Conservation (phyloP, 1,140 invertebrate species). For the Tachypleus tridentatus region DNA sequence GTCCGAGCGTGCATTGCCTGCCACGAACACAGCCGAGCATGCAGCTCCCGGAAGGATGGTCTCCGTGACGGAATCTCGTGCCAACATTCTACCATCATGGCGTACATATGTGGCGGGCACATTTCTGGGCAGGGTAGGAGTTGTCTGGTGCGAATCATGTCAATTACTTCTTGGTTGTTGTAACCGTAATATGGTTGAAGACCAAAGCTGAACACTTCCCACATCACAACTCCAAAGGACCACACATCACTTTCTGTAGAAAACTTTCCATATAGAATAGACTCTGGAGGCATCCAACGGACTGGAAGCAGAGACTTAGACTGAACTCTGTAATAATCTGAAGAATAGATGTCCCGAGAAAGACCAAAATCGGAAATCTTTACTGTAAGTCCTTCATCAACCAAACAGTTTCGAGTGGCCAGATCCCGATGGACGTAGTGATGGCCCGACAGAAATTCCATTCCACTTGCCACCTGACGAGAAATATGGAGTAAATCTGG, state of each 20-base stretch:
- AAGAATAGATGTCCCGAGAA: conserved; percentile 80
- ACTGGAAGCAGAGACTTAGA: conserved; percentile 41
- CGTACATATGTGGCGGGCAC: conserved; percentile 77
- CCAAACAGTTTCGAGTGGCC: conserved; percentile 88
- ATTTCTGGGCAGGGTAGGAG: conserved; percentile 78
- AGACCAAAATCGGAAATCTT: conserved; percentile 94
- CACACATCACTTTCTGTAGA: conserved; percentile 96
- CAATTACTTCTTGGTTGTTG: conserved; percentile 92
- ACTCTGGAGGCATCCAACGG: conserved; percentile 87
- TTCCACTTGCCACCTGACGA: conserved; percentile 81
- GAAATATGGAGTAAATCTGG: conserved; percentile 72
- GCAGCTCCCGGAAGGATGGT: conserved; percentile 61
- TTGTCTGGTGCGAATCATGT: conserved; percentile 88
- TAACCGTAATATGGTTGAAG: conserved; percentile 88
- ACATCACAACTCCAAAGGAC: conserved; percentile 93
- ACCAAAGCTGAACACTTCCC: conserved; percentile 96
- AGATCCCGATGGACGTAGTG: conserved; percentile 95
- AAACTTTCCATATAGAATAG: conserved; percentile 89
- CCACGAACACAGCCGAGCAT: conserved; percentile 57
- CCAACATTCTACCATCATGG: conserved; percentile 94
- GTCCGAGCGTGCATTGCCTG: conserved; percentile 20
- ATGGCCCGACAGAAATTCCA: conserved; percentile 89
- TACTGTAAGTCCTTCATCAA: conserved; percentile 80
- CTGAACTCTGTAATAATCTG: conserved; percentile 50
- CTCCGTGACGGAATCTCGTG: conserved; percentile 75